Evolutionary conservation across 2,113 vertebrate genomes (phyloP).

Genomic region (Brevimyrus niger): DNA sequence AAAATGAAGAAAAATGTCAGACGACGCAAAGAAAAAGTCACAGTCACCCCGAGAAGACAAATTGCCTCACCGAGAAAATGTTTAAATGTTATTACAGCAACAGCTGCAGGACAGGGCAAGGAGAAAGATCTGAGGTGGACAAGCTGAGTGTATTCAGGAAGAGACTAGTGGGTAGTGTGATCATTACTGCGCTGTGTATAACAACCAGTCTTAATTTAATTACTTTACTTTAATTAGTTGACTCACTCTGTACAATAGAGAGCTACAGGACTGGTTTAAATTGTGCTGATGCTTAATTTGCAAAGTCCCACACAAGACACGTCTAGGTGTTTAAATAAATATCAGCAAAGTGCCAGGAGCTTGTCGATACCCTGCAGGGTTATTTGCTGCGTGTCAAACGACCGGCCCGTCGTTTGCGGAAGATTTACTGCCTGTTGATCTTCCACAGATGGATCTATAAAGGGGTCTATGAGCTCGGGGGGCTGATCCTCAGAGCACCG

Average conservation of each 20-base stretch:
- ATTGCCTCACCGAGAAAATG: neutral
- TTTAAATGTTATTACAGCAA: neutral
- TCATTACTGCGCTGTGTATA: neutral
- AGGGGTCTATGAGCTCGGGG: neutral
- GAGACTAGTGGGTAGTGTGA: neutral
- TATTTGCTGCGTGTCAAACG: neutral
- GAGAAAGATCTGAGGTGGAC: neutral
- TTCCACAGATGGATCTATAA: neutral
- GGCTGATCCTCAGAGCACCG: neutral
- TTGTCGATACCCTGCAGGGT: neutral
- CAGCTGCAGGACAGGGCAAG: neutral
- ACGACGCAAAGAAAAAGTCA: neutral
- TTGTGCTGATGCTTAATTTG: neutral
- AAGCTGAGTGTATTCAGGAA: neutral
- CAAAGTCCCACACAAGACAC: neutral
- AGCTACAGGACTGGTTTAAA: neutral
- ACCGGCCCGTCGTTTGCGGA: neutral
- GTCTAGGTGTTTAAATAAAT: neutral
- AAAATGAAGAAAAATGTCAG: slow-evolving; percentile 1
- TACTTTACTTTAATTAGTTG: slow-evolving; percentile 1
- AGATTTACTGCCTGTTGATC: slow-evolving; percentile 1
- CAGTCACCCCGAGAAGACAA: neutral
- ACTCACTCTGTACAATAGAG: neutral
- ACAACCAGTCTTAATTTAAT: neutral
- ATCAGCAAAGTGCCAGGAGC: neutral